Conservation (phyloP, 1,140 invertebrate species). For the Drosophila pectinifera region DNA sequence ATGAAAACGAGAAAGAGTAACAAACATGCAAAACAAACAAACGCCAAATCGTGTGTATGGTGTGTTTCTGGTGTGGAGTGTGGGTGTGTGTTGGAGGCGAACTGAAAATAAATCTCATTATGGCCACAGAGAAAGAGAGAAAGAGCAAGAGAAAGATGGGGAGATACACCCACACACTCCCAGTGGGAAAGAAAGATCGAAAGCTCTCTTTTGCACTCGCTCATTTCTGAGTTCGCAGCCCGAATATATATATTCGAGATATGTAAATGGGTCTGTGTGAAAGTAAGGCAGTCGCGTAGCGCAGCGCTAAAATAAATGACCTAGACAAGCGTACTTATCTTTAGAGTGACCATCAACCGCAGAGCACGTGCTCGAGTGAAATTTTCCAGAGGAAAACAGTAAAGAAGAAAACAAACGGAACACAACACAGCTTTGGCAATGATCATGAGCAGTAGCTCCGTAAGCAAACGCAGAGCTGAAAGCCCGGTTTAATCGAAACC, state of each 20-base stretch:
- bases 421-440: constrained; percentile 51
- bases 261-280: constrained; percentile 30
- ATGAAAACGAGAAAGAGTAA: constrained; percentile 51
- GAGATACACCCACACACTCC: constrained; percentile 7
- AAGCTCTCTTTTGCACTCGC: constrained; percentile 71
- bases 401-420: constrained; percentile 7
- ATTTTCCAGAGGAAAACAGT: constrained; percentile 62
- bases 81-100: constrained; percentile 54
- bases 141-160: not conserved
- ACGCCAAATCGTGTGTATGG: constrained; percentile 22
- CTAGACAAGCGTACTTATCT: constrained; percentile 67
- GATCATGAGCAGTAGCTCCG: constrained; percentile 47
- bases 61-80: too few relatives aligned
- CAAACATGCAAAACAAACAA: constrained; percentile 71
- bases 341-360: constrained; percentile 64
- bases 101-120: constrained; percentile 70
- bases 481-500: constrained; percentile 71
- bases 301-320: constrained; percentile 60
- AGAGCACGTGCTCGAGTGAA: constrained; percentile 64
- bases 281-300: constrained; percentile 35
- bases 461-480: constrained; percentile 20
- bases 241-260: constrained; percentile 9
- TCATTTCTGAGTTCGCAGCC: constrained; percentile 45
- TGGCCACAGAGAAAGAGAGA: constrained; percentile 32
- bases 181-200: constrained; percentile 17